Conservation (phyloP, 2,888 invertebrate genomes). For the Pheosia gnoma region DNA sequence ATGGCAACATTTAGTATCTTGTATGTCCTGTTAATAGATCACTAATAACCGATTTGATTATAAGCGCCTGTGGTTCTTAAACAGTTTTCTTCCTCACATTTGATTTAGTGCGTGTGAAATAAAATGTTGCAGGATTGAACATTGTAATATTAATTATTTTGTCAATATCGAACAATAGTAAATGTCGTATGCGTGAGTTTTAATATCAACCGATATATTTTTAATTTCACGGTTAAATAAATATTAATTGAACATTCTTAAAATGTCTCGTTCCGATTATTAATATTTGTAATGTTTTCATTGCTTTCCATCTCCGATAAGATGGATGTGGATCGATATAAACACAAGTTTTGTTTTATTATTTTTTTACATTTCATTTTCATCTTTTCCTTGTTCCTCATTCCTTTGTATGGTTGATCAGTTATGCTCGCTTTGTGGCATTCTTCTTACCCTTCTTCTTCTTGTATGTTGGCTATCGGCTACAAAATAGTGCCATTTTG, state of each 20-base stretch:
- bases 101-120: too few species aligned
- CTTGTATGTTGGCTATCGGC: too few species aligned
- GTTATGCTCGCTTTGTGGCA: too few species aligned
- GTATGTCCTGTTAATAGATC: too few species aligned
- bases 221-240: slow-evolving; percentile 61
- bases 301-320: slow-evolving; percentile 38
- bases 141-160: slow-evolving; percentile 10
- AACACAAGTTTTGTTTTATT: not conserved
- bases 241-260: slow-evolving; percentile 55
- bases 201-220: slow-evolving; percentile 45
- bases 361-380: not conserved
- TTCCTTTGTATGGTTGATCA: too few species aligned
- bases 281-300: slow-evolving; percentile 44
- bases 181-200: slow-evolving; percentile 40
- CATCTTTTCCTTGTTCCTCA: too few species aligned
- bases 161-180: slow-evolving; percentile 36
- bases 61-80: too few species aligned
- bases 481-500: too few species aligned
- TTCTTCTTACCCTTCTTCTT: too few species aligned
- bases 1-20: too few species aligned
- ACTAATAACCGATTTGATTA: too few species aligned
- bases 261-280: slow-evolving; percentile 50
- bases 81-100: too few species aligned
- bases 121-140: not conserved
- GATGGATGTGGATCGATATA: slow-evolving; percentile 36